Percentiles rank a stretch among this genome's conserved stretches.
These are phyloP conservation scores for Drosophila bocki DNA, from an alignment of 1,140 invertebrate genomes.

Conservation along the genomic window DNA sequence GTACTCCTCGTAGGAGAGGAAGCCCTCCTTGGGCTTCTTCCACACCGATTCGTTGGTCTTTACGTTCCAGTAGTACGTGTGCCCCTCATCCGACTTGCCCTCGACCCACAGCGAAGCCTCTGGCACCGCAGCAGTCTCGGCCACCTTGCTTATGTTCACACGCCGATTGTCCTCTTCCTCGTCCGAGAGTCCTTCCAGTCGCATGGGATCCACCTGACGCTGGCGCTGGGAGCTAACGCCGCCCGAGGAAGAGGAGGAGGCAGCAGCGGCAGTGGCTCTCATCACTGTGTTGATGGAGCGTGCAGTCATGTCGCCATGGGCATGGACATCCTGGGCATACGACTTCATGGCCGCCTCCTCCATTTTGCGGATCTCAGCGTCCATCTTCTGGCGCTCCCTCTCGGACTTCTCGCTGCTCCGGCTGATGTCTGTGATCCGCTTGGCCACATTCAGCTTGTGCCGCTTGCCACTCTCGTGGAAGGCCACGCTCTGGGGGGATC, in stretches of 20 bases:
- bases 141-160: constrained; percentile 78
- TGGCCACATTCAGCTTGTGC: constrained; percentile 97
- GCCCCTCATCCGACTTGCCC: constrained; percentile 87
- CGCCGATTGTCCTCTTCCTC: constrained; percentile 84
- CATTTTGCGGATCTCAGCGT: constrained; percentile 94
- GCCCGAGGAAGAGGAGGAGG: background rate
- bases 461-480: constrained; percentile 97
- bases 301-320: constrained; percentile 89
- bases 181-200: constrained; percentile 73
- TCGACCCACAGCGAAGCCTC: constrained; percentile 89
- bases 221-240: constrained; percentile 3
- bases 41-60: constrained; percentile 89
- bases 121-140: constrained; percentile 56
- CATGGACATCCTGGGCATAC: constrained; percentile 89
- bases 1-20: constrained; percentile 88
- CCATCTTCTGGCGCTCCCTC: constrained; percentile 91
- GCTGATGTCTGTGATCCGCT: constrained; percentile 93
- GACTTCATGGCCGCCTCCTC: constrained; percentile 94
- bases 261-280: constrained; percentile 25
- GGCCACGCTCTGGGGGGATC: constrained; percentile 91
- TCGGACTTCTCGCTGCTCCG: constrained; percentile 93
- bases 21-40: constrained; percentile 89
- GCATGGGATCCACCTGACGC: constrained; percentile 79
- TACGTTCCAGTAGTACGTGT: constrained; percentile 92
- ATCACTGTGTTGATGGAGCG: constrained; percentile 82